A percentile compares a stretch with the other conserved stretches of the same genome.
These are phyloP conservation scores for Meda fulgida DNA, from an alignment of 2,797 vertebrate genomes.

Conservation along the genomic window DNA sequence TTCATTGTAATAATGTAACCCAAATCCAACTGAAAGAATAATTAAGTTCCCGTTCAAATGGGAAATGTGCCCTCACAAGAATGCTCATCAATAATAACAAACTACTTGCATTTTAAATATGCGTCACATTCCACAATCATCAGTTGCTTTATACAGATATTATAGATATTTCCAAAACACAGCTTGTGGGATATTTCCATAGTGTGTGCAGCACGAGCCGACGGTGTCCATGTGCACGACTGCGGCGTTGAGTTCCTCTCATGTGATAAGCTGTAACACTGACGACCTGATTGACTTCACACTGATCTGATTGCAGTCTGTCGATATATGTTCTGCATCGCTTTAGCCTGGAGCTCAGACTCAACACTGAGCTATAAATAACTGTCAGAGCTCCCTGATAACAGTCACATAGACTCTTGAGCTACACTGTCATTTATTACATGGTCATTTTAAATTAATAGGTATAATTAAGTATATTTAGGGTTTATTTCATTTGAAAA, in stretches of 20 bases:
- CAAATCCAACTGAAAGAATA: background rate
- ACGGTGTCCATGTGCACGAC: background rate
- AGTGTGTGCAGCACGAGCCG: background rate
- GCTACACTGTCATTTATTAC: background rate
- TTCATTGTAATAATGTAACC: background rate
- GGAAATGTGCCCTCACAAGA: background rate
- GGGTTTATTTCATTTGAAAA: background rate
- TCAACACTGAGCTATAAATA: conserved; percentile 51
- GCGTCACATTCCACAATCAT: background rate
- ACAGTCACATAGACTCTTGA: conserved; percentile 32
- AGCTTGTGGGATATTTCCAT: background rate
- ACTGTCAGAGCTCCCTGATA: conserved; percentile 24
- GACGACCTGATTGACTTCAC: conserved; percentile 17
- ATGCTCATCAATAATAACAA: background rate
- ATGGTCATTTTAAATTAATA: background rate
- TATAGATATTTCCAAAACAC: conserved; percentile 22
- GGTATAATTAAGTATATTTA: background rate
- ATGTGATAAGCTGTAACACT: background rate
- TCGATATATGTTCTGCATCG: background rate
- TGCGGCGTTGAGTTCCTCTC: background rate
- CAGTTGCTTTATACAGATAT: background rate
- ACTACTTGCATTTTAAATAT: background rate
- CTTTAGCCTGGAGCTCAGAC: conserved; percentile 41
- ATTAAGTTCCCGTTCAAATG: background rate
- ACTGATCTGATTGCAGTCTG: conserved; percentile 21